A percentile compares a stretch with the other conserved stretches of the same genome.
Evolutionary conservation across 2,113 vertebrate genomes (phyloP).

Genomic region (Lonchura striata): DNA sequence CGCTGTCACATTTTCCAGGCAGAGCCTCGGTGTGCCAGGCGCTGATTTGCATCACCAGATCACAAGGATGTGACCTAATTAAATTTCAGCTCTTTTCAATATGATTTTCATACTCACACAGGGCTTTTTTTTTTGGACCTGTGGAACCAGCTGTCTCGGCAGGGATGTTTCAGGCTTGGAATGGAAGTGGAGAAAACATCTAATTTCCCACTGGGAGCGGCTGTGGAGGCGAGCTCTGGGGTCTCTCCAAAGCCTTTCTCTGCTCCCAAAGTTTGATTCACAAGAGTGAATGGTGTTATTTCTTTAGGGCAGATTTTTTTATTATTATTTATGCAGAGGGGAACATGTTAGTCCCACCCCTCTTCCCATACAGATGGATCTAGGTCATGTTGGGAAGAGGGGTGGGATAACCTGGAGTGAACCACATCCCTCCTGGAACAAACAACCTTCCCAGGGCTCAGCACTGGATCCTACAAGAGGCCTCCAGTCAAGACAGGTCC

Average conservation of each 20-base stretch:
- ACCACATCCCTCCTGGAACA: neutral
- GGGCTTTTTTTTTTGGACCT: neutral
- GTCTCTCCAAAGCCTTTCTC: neutral
- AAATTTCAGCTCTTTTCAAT: slow-evolving; percentile 28
- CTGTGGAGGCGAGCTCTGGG: neutral
- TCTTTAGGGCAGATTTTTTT: neutral
- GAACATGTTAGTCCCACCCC: neutral
- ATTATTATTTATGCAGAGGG: neutral
- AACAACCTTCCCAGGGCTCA: neutral
- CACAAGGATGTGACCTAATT: slow-evolving; percentile 57
- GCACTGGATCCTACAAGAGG: neutral
- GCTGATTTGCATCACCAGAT: slow-evolving; percentile 2
- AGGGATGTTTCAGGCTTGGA: neutral
- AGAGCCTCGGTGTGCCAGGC: neutral
- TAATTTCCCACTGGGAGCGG: neutral
- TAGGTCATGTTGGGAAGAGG: neutral
- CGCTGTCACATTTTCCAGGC: slow-evolving; percentile 1
- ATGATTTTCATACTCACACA: slow-evolving; percentile 36
- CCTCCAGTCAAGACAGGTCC: neutral
- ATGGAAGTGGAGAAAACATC: neutral
- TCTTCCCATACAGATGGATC: neutral
- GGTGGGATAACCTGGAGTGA: neutral
- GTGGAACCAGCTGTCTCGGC: neutral
- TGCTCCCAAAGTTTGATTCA: neutral
- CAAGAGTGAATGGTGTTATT: neutral